These are phyloP conservation scores for Nycticorax nycticorax DNA, from an alignment of 2,113 vertebrate species.

Conservation along the genomic window DNA sequence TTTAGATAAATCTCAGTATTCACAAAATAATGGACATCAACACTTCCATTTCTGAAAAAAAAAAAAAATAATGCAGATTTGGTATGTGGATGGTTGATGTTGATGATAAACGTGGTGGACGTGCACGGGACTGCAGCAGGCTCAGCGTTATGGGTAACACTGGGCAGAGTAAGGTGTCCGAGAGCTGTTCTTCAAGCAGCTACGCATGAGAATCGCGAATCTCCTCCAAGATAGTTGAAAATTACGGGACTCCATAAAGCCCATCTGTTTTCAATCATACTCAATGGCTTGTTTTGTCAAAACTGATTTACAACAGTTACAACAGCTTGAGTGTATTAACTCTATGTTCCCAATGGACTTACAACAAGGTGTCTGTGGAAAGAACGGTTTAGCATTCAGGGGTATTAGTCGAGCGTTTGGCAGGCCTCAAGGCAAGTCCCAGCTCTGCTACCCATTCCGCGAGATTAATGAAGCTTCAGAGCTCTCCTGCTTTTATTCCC, in stretches of 20 bases:
- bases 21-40: neutral
- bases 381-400: neutral
- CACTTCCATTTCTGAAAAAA: neutral
- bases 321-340: neutral
- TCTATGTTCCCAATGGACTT: neutral
- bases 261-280: neutral
- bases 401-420: neutral
- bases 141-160: fast-evolving
- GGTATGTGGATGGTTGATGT: neutral
- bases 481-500: neutral
- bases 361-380: neutral
- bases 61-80: neutral
- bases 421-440: neutral
- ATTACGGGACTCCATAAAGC: neutral
- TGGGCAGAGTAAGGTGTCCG: neutral
- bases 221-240: neutral
- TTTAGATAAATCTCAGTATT: neutral
- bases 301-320: neutral
- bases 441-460: fast-evolving
- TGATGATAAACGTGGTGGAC: neutral
- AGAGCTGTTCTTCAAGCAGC: neutral
- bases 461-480: neutral
- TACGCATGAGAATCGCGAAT: fast-evolving
- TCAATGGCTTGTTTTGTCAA: neutral
- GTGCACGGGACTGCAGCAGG: fast-evolving